These are phyloP conservation scores for Drosophila leonis DNA, from an alignment of 2,888 invertebrate species.

Conservation along the genomic window DNA sequence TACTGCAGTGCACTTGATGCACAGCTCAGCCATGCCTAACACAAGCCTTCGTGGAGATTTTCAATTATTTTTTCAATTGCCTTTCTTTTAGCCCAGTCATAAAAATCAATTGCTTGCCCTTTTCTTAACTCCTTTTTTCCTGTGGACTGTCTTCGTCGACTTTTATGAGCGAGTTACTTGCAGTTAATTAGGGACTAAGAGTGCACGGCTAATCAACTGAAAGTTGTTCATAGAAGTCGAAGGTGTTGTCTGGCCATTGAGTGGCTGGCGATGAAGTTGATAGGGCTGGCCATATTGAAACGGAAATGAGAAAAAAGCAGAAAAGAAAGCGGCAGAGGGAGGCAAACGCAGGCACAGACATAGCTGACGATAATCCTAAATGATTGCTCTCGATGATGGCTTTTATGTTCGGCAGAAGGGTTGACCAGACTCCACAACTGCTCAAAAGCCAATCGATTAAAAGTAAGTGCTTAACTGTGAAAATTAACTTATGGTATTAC, in stretches of 20 bases:
- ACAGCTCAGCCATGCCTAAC: constrained; percentile 3
- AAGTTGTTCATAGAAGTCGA: constrained; percentile 55
- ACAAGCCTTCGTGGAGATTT: constrained; percentile 35
- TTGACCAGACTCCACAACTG: constrained; percentile 45
- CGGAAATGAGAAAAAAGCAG: constrained; percentile 62
- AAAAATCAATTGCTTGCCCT: constrained; percentile 62
- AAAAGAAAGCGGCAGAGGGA: not conserved
- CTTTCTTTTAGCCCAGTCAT: constrained; percentile 34
- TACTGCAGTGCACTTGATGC: constrained; percentile 41
- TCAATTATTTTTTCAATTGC: constrained; percentile 65
- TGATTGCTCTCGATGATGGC: constrained; percentile 45
- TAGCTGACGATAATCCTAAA: constrained; percentile 41
- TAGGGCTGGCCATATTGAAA: constrained; percentile 40
- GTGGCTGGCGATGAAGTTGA: constrained; percentile 43
- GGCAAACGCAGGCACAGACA: constrained; percentile 14
- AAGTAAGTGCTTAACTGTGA: constrained; percentile 28
- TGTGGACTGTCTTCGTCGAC: constrained; percentile 26
- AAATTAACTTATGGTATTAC: constrained; percentile 21
- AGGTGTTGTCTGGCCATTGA: constrained; percentile 56
- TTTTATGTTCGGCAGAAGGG: constrained; percentile 31
- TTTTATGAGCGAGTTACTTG: constrained; percentile 68
- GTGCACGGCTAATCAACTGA: constrained; percentile 69
- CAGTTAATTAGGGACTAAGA: constrained; percentile 72
- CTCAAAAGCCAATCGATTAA: constrained; percentile 36
- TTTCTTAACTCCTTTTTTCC: constrained; percentile 12